Percentiles rank a stretch among this genome's conserved stretches.
These are phyloP conservation scores for Arion vulgaris DNA, from an alignment of 1,140 invertebrate genomes.

Conservation along the genomic window DNA sequence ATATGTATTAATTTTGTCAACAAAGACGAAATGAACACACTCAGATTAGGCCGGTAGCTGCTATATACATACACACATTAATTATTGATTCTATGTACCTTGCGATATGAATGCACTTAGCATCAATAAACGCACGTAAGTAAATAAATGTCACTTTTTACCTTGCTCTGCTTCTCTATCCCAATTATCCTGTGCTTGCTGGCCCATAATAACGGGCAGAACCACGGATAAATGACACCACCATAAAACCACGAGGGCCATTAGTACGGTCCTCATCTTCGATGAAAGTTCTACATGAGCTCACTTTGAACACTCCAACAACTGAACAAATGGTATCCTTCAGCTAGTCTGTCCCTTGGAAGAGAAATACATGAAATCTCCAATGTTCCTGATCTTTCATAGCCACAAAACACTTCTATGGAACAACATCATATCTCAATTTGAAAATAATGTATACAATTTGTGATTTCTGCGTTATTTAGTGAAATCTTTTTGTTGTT, in stretches of 20 bases:
- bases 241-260: slow-evolving; percentile 45
- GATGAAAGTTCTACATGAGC: slow-evolving; percentile 20
- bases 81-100: no score
- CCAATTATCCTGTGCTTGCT: slow-evolving; percentile 37
- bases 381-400: neutral
- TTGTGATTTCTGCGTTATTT: no score
- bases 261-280: slow-evolving; percentile 42
- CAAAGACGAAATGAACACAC: no score
- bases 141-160: neutral
- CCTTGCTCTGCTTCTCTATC: slow-evolving; percentile 33
- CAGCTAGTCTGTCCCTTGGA: neutral
- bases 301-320: slow-evolving; percentile 20
- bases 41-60: no score
- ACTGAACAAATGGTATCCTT: slow-evolving; percentile 10
- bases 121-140: neutral
- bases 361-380: neutral
- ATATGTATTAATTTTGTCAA: no score
- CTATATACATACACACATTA: no score
- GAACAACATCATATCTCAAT: no score
- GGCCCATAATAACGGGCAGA: slow-evolving; percentile 39
- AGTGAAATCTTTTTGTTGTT: no score
- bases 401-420: neutral
- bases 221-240: slow-evolving; percentile 40
- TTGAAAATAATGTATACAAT: no score
- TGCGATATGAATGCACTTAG: no score